Base-by-base conservation (phyloP, 1,140 invertebrate genomes). In the Acarapis woodi region DNA sequence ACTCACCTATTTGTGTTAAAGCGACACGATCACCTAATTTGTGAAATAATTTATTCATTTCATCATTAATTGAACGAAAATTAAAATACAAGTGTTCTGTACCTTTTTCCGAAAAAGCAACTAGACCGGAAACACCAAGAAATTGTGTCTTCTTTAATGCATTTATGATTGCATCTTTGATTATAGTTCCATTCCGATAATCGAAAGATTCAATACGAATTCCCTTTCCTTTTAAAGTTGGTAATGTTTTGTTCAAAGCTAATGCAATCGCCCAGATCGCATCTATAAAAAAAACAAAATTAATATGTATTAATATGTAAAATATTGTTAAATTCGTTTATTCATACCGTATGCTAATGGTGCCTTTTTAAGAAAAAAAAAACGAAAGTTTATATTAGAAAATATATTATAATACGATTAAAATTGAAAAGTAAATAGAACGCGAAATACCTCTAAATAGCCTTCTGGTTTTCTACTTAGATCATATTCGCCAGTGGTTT, bases 251-350 rank as follows among this genome's bases (percentile, higher is more conserved):
- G 56, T 97, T 94, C 44, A 99, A 78, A 12, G 90, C 90, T 48
- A 93, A 60, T 26, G 85, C 85, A 15, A 93, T 71, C 16, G 83
- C 80, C 90, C 90, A 97, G 28, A 97, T 78, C 21, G 93, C 93
- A 58, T 99, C 93, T 51, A n/a, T n/a, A n/a, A n/a, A n/a, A n/a
- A n/a, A n/a, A n/a, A n/a, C n/a, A n/a, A n/a, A n/a, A n/a, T n/a
- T n/a, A n/a, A n/a, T n/a, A n/a, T n/a, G n/a, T n/a, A n/a, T n/a
- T n/a, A n/a, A n/a, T n/a, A n/a, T n/a, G n/a, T n/a, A n/a, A n/a
- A n/a, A n/a, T n/a, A n/a, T n/a, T n/a, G n/a, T n/a, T n/a, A n/a
- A n/a, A n/a, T n/a, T n/a, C n/a, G n/a, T n/a, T n/a, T n/a, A n/a
- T n/a, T n/a, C n/a, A n/a, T n/a, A n/a, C n/a, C n/a, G n/a, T n/a